These are phyloP conservation scores for Ganaspis brasiliensis DNA, from an alignment of 2,888 invertebrate genomes.

Conservation along the genomic window DNA sequence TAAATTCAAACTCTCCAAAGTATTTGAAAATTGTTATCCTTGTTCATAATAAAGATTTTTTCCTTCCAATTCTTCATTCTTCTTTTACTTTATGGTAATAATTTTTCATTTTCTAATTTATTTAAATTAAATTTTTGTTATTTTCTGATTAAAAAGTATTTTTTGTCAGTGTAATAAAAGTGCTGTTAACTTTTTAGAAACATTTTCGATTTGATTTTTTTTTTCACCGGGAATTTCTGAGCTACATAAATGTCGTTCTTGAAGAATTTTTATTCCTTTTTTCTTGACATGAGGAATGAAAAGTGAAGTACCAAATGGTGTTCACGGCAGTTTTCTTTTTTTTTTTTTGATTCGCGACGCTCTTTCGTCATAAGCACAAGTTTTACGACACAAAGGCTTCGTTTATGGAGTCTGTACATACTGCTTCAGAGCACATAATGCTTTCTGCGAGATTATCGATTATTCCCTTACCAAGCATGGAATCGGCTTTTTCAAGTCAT, in stretches of 20 bases:
- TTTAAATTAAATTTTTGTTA: too few species aligned
- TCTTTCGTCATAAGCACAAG: slow-evolving; percentile 28
- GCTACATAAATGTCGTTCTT: background rate
- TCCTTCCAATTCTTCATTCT: too few species aligned
- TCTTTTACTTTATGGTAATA: too few species aligned
- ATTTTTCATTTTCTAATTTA: too few species aligned
- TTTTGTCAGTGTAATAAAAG: too few species aligned
- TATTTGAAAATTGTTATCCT: too few species aligned
- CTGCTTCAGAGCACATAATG: slow-evolving; percentile 8
- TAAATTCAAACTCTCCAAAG: too few species aligned
- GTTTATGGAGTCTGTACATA: slow-evolving; percentile 15
- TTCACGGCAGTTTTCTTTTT: slow-evolving; percentile 12
- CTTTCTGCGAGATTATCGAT: slow-evolving; percentile 26
- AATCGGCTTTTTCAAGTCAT: slow-evolving; percentile 11
- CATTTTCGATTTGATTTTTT: too few species aligned
- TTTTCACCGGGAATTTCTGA: too few species aligned
- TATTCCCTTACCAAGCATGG: slow-evolving; percentile 4
- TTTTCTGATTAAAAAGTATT: too few species aligned
- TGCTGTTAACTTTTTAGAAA: too few species aligned
- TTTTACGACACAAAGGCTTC: slow-evolving; percentile 17
- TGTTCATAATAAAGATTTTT: too few species aligned
- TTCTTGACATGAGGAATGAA: background rate
- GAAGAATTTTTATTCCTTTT: background rate
- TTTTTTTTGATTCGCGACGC: background rate
- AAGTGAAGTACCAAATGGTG: slow-evolving; percentile 10